Conservation (phyloP, 2,888 invertebrate species). For the Cephus runcator region DNA sequence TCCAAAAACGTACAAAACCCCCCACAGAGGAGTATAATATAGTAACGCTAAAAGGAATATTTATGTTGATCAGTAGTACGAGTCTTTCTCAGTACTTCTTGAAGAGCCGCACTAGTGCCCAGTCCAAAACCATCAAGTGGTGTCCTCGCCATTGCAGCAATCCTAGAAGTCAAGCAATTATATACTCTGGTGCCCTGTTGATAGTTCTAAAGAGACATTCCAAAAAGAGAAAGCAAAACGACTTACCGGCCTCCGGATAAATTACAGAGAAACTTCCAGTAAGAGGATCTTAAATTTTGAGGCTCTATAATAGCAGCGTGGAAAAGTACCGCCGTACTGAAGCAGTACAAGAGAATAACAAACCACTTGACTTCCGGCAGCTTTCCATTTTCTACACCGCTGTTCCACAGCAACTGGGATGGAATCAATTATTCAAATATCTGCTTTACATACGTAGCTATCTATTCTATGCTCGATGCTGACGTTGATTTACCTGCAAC, state of each 20-base stretch:
- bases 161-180: conserved; percentile 60
- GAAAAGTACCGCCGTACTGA: conserved; percentile 81
- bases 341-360: conserved; percentile 77
- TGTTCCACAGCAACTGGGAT: conserved; percentile 76
- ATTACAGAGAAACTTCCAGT: conserved; percentile 82
- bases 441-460: neutral
- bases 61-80: conserved; percentile 59
- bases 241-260: conserved; percentile 77
- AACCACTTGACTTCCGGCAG: conserved; percentile 78
- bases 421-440: neutral
- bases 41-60: conserved; percentile 55
- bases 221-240: neutral
- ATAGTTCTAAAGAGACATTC: neutral
- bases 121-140: conserved; percentile 73
- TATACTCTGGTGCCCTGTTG: neutral
- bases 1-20: neutral
- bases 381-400: conserved; percentile 74
- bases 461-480: neutral
- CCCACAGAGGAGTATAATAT: neutral
- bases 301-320: conserved; percentile 84
- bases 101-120: conserved; percentile 67
- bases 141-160: conserved; percentile 71
- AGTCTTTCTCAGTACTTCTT: conserved; percentile 64
- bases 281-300: conserved; percentile 80
- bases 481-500: conserved; percentile 72